These are phyloP conservation scores for Caerostris extrusa DNA, from an alignment of 1,140 invertebrate genomes.

Conservation along the genomic window DNA sequence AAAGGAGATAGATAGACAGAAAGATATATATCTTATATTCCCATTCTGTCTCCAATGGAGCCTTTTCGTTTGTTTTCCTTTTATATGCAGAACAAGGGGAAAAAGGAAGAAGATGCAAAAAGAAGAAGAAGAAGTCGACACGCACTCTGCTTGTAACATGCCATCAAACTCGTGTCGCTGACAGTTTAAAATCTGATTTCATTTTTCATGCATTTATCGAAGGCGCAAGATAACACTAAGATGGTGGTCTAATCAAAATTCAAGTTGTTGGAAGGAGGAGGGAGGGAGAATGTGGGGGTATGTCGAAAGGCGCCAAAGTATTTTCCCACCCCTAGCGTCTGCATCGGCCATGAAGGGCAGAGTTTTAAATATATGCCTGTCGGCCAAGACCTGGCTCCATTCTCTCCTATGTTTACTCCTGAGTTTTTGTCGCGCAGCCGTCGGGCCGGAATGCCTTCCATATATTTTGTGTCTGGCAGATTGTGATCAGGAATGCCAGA, in stretches of 20 bases:
- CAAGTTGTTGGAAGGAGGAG: not conserved
- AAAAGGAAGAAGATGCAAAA: not conserved
- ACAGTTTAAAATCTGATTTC: conserved; percentile 61
- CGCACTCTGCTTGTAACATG: not conserved
- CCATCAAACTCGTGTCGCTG: conserved; percentile 37
- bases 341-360: not conserved
- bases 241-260: conserved; percentile 26
- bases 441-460: not conserved
- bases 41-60: no score
- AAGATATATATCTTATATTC: not conserved
- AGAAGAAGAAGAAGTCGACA: not conserved
- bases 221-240: not conserved
- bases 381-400: not conserved
- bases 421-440: not conserved
- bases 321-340: not conserved
- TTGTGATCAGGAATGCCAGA: not conserved
- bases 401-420: not conserved
- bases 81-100: not conserved
- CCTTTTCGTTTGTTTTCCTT: not conserved
- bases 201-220: conserved; percentile 58
- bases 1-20: not conserved
- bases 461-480: not conserved
- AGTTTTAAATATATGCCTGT: conserved; percentile 54
- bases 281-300: no score
- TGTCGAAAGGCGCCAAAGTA: not conserved